Conservation (phyloP, 2,888 invertebrate species). For the Mystacides longicornis region DNA sequence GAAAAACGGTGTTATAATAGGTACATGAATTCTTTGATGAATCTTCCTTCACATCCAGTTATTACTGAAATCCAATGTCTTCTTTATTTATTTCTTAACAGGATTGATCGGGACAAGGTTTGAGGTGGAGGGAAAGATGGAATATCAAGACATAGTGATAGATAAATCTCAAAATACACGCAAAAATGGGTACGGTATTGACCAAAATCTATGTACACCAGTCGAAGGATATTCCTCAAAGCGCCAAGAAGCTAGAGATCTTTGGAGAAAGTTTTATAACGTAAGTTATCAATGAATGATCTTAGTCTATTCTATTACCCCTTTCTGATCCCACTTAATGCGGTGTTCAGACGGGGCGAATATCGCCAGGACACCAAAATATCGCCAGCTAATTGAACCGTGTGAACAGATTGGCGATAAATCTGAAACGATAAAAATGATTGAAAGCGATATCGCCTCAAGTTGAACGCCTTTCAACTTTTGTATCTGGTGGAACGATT, state of each 20-base stretch:
- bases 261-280: conserved; percentile 16
- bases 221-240: background rate
- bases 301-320: background rate
- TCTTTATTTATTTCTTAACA: conserved; percentile 20
- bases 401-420: no score
- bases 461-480: no score
- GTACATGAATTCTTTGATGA: conserved; percentile 28
- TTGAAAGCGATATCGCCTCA: no score
- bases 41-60: background rate
- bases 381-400: no score
- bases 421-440: no score
- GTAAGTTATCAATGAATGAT: background rate
- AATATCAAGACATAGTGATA: conserved; percentile 53
- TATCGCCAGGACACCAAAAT: no score
- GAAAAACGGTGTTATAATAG: conserved; percentile 41
- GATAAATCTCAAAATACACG: conserved; percentile 45
- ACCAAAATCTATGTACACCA: background rate
- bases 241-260: background rate
- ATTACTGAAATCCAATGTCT: background rate
- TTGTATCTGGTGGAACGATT: no score
- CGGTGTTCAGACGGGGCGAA: no score
- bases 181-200: conserved; percentile 38
- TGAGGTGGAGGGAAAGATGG: conserved; percentile 48
- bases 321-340: background rate
- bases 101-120: conserved; percentile 50